Conservation (phyloP, 2,113 vertebrate genomes). For the Gymnorhina tibicen region DNA sequence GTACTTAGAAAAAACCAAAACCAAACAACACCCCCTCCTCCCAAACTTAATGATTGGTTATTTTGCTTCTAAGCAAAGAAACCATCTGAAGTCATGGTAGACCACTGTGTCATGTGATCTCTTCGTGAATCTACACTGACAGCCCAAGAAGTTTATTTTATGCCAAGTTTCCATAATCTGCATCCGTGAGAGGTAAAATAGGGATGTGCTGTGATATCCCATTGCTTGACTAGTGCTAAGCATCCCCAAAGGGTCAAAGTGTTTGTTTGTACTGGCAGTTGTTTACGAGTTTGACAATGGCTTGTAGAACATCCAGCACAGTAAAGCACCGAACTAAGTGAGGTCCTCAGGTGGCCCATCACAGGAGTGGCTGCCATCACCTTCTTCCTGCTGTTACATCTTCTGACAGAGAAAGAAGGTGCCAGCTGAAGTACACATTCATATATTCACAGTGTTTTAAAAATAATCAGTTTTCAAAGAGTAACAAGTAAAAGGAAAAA, state of each 20-base stretch:
- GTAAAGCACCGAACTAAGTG: not conserved
- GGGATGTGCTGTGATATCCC: not conserved
- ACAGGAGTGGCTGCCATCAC: not conserved
- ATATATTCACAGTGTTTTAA: not conserved
- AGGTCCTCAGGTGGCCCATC: not conserved
- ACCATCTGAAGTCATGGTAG: not conserved
- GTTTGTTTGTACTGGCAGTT: not conserved
- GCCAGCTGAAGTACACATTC: not conserved
- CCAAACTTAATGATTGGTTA: not conserved
- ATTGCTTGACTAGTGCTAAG: not conserved
- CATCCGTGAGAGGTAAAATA: not conserved
- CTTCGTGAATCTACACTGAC: not conserved
- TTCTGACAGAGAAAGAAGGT: not conserved
- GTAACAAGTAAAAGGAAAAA: not conserved
- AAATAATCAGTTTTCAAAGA: not conserved
- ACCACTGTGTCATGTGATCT: not conserved
- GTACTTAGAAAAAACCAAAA: not conserved
- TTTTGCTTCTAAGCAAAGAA: not conserved
- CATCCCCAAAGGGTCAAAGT: not conserved
- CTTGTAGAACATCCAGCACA: not conserved
- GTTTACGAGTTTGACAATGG: not conserved
- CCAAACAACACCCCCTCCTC: accelerated
- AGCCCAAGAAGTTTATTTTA: not conserved
- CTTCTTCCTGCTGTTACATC: not conserved
- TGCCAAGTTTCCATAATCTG: not conserved